These are phyloP conservation scores for Seladonia tumulorum DNA, from an alignment of 2,888 invertebrate genomes.

Conservation along the genomic window DNA sequence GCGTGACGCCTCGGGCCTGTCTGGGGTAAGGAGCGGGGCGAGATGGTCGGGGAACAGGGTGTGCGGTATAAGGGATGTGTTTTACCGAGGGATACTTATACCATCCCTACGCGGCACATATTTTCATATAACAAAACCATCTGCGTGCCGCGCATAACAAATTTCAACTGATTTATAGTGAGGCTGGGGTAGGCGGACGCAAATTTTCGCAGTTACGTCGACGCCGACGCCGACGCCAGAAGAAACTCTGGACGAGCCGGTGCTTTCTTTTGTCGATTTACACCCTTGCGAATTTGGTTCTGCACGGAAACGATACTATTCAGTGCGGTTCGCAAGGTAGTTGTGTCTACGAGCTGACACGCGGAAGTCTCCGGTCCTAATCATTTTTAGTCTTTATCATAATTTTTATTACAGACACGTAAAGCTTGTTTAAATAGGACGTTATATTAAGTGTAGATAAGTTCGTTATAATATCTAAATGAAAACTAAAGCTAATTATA, in stretches of 20 bases:
- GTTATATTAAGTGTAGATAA: background rate
- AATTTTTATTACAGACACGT: background rate
- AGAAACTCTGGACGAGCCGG: conserved; percentile 1
- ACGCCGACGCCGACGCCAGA: conserved; percentile 21
- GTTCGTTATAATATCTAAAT: background rate
- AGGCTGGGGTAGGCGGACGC: conserved; percentile 70
- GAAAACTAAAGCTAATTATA: background rate
- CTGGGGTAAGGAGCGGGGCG: conserved; percentile 74
- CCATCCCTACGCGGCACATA: conserved; percentile 83
- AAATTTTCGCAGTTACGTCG: conserved; percentile 71
- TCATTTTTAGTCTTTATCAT: background rate
- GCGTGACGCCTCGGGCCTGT: conserved; percentile 81
- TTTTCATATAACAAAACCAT: conserved; percentile 85
- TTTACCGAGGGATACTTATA: conserved; percentile 84
- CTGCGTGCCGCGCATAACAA: conserved; percentile 85
- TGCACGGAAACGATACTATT: background rate
- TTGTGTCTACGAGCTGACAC: background rate
- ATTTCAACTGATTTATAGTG: conserved; percentile 84
- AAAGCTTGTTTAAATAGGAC: background rate
- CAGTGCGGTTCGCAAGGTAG: background rate
- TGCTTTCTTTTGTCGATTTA: conserved; percentile 35
- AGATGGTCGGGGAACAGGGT: conserved; percentile 68
- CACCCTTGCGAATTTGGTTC: background rate
- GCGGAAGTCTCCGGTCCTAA: background rate
- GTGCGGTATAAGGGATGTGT: conserved; percentile 82